Conservation (phyloP, 2,797 vertebrate species). For the Spinibarbus caldwelli region DNA sequence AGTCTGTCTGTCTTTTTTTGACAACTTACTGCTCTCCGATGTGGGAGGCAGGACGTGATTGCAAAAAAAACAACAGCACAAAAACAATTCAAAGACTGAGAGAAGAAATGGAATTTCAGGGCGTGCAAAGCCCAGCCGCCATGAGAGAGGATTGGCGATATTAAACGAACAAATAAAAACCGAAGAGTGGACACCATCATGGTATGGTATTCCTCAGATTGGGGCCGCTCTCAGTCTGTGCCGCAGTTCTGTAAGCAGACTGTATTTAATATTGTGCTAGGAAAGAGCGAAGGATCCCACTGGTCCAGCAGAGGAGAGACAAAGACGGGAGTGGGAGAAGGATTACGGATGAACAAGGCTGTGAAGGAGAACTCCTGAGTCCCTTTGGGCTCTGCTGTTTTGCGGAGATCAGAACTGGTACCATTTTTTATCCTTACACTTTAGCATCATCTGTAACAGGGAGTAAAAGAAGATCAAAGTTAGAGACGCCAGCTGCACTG, state of each 20-base stretch:
- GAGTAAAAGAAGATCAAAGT: constrained; percentile 34
- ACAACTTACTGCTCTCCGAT: constrained; percentile 57
- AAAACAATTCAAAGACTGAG: constrained; percentile 83
- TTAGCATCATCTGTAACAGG: constrained; percentile 94
- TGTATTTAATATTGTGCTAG: constrained; percentile 92
- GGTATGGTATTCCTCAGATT: constrained; percentile 68
- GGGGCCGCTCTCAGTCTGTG: constrained; percentile 70
- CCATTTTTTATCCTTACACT: constrained; percentile 99
- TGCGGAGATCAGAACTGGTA: constrained; percentile 92
- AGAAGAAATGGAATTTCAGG: constrained; percentile 81
- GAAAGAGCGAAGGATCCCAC: constrained; percentile 83
- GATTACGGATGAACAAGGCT: constrained; percentile 59
- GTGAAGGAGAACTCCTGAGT: constrained; percentile 71
- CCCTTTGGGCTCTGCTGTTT: constrained; percentile 63
- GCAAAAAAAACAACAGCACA: constrained; percentile 78
- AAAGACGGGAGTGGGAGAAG: constrained; percentile 59
- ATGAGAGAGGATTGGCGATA: constrained; percentile 61
- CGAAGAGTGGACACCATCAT: constrained; percentile 68
- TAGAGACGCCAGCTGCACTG: not conserved
- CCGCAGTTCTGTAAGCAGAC: constrained; percentile 83
- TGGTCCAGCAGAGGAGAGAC: constrained; percentile 84
- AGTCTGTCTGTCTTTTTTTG: constrained; percentile 50
- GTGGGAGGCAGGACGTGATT: constrained; percentile 77
- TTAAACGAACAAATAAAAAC: constrained; percentile 69
- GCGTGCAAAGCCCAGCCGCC: constrained; percentile 61